Evolutionary conservation across 2,113 vertebrate species (phyloP), one percentile per base, ranked within the genome.

Genomic region (Rhinopithecus roxellana): DNA sequence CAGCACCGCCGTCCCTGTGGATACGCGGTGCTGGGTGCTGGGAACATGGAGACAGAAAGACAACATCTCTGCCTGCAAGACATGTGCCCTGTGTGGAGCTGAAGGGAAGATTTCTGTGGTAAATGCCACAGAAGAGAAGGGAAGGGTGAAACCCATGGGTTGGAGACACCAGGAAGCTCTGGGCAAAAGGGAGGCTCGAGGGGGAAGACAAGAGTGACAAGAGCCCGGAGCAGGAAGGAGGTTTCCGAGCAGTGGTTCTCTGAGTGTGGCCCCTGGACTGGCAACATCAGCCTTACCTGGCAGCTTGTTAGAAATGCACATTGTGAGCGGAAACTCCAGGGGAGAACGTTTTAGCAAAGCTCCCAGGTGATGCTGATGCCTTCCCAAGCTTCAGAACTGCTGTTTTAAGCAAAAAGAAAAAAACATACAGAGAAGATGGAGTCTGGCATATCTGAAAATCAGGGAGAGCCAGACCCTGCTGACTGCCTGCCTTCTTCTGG

Each of bases 11-110:
- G 3, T 13, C 25, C 48, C 12, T 1, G 8, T 0, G 3, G 35
- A 18, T 5, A 4, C 0, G 0, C 2, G 27, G 74, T 35, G 27
- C n/a, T 6, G 16, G 67, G 8, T 20, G 57, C 45, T 8, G 69
- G 83, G 8, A 32, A 38, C 12, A 2, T 0, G 12, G 18, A 23
- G 50, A n/a, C 23, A 16, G 9, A 14, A 4, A 35, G 92, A 20
- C 20, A 0, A 35, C 0, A 1, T 27, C 69, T 38, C 8, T 1
- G 35, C 48, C 20, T 45, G 4, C 57, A 35, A 18, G 16, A 25
- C 17, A 0, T 0, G 2, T 7, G 2, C 27, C 55, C 40, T 0
- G 0, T 4, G 9, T 6, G 32, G 17, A 16, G 22, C 22, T 6
- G 12, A 35, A 86, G 5, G 52, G 80, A 64, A 14, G 52, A 22